Evolutionary conservation across 1,140 invertebrate species (phyloP).

Genomic region (Drosophila rufa): DNA sequence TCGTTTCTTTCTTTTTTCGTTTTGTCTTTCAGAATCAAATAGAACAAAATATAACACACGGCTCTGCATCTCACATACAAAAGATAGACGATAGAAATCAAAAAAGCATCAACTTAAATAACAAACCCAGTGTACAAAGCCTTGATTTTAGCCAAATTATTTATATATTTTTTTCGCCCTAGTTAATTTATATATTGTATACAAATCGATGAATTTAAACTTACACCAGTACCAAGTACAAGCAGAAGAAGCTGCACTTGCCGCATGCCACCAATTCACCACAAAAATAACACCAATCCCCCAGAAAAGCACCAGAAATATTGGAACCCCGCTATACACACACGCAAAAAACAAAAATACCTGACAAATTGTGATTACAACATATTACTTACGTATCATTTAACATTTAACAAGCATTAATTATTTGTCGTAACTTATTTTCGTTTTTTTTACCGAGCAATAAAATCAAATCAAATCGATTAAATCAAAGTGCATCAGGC

Average conservation of each 20-base stretch:
- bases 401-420: slow-evolving; percentile 53
- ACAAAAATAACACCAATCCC: slow-evolving; percentile 19
- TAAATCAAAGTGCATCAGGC: background rate
- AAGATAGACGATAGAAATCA: slow-evolving; percentile 31
- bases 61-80: slow-evolving; percentile 64
- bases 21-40: slow-evolving; percentile 77
- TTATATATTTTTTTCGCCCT: slow-evolving; percentile 63
- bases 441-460: slow-evolving; percentile 70
- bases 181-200: slow-evolving; percentile 47
- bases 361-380: slow-evolving; percentile 77
- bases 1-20: slow-evolving; percentile 53
- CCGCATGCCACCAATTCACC: slow-evolving; percentile 55
- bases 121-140: slow-evolving; percentile 72
- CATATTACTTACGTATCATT: slow-evolving; percentile 58
- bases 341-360: slow-evolving; percentile 52
- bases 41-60: slow-evolving; percentile 62
- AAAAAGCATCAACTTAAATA: slow-evolving; percentile 38
- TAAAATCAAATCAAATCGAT: slow-evolving; percentile 51
- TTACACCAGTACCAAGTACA: slow-evolving; percentile 33
- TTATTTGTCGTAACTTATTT: slow-evolving; percentile 61
- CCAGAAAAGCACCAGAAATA: slow-evolving; percentile 22
- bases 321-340: slow-evolving; percentile 49
- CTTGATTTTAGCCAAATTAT: slow-evolving; percentile 71
- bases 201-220: slow-evolving; percentile 50
- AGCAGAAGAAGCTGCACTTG: slow-evolving; percentile 63